Evolutionary conservation across 2,113 vertebrate genomes (phyloP).

Genomic region (Nymphicus hollandicus): DNA sequence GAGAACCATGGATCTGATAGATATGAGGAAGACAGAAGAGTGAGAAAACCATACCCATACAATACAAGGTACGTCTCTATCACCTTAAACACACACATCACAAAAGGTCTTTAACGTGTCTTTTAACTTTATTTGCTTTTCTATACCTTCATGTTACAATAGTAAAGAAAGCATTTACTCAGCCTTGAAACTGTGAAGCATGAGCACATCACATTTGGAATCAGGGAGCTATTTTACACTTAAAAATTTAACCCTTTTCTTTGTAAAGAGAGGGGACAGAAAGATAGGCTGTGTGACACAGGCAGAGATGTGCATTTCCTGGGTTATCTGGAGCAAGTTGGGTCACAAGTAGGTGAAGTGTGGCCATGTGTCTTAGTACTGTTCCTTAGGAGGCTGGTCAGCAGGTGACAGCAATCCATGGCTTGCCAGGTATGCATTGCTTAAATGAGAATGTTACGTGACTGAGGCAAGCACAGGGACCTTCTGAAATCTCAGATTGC

Average conservation of each 20-base stretch:
- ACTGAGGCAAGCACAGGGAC: background rate
- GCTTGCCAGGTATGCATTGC: background rate
- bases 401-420: background rate
- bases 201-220: background rate
- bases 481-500: background rate
- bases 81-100: background rate
- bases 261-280: background rate
- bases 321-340: background rate
- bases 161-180: background rate
- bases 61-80: slow-evolving; percentile 1
- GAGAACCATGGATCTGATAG: background rate
- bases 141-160: background rate
- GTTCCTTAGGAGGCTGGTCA: background rate
- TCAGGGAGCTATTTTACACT: background rate
- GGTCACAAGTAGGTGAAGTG: background rate
- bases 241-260: background rate
- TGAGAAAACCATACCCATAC: background rate
- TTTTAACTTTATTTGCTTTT: background rate
- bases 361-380: background rate
- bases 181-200: background rate
- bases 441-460: background rate
- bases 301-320: background rate
- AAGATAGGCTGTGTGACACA: background rate
- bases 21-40: slow-evolving; percentile 25
- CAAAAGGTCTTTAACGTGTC: background rate